Percentiles rank a stretch among this genome's conserved stretches.
Evolutionary conservation across 2,888 invertebrate genomes (phyloP).

Genomic region (Leptopilina drosophilae): DNA sequence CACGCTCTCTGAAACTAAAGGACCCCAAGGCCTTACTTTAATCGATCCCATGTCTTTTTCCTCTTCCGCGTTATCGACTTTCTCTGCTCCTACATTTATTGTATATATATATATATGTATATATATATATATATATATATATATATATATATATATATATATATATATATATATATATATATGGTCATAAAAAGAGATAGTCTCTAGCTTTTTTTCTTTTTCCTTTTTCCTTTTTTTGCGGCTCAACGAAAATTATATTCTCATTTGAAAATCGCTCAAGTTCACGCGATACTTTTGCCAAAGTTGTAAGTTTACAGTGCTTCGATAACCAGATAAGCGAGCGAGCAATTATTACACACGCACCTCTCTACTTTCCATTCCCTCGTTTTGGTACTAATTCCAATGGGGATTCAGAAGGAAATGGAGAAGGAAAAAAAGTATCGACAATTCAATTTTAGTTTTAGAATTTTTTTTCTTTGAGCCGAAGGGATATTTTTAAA

Average conservation of each 20-base stretch:
- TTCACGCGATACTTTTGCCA: slow-evolving; percentile 38
- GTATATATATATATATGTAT: no score
- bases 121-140: no score
- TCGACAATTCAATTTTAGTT: no score
- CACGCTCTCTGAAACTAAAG: slow-evolving; percentile 83
- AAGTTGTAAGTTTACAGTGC: slow-evolving; percentile 27
- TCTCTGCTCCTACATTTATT: background rate
- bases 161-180: no score
- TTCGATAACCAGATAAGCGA: slow-evolving; percentile 40
- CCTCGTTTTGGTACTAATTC: background rate
- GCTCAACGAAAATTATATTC: no score
- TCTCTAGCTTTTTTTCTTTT: no score
- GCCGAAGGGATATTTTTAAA: no score
- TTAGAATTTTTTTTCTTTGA: no score
- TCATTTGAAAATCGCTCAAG: slow-evolving; percentile 24
- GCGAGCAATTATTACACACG: slow-evolving; percentile 5
- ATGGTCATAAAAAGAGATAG: no score
- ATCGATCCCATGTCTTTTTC: slow-evolving; percentile 35
- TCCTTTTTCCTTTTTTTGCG: no score
- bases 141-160: no score
- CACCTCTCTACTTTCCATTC: background rate
- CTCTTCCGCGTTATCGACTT: slow-evolving; percentile 2
- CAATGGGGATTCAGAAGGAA: background rate
- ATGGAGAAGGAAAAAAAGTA: no score
- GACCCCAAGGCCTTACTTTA: slow-evolving; percentile 40